These are phyloP conservation scores for Leucophenga maculata DNA, from an alignment of 2,888 invertebrate species.

Conservation along the genomic window DNA sequence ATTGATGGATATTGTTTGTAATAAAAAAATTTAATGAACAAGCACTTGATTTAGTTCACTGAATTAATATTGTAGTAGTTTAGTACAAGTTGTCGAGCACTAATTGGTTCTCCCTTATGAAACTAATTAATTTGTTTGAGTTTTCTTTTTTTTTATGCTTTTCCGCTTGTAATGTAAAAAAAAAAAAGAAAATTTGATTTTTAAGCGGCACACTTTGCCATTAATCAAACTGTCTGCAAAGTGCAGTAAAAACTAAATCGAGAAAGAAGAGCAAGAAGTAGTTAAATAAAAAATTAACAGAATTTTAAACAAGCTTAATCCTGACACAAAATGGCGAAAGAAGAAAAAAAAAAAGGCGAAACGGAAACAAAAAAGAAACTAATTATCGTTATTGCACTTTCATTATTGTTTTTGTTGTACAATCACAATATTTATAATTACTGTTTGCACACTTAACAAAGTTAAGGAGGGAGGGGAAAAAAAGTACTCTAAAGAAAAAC, in stretches of 20 bases:
- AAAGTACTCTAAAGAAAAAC: background rate
- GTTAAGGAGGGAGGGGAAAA: constrained; percentile 23
- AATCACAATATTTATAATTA: constrained; percentile 54
- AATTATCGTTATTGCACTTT: constrained; percentile 58
- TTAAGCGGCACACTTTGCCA: too few species aligned
- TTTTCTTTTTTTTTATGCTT: background rate
- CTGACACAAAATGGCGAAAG: constrained; percentile 27
- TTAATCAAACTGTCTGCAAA: too few species aligned
- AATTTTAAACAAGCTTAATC: constrained; percentile 38
- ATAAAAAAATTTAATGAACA: too few species aligned
- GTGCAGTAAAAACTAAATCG: background rate
- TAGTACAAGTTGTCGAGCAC: too few species aligned
- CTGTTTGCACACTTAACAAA: constrained; percentile 60
- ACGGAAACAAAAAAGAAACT: constrained; percentile 50
- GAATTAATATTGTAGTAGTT: too few species aligned
- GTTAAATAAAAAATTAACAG: constrained; percentile 41
- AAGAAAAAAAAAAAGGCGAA: background rate
- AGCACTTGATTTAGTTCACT: too few species aligned
- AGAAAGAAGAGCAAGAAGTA: constrained; percentile 26
- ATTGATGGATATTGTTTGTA: too few species aligned
- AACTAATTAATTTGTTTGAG: too few species aligned
- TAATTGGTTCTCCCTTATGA: too few species aligned
- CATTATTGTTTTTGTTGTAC: constrained; percentile 20
- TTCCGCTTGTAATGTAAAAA: constrained; percentile 30
- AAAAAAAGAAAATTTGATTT: constrained; percentile 10